Evolutionary conservation across 2,113 vertebrate genomes (phyloP).

Genomic region (Seriola rivoliana): DNA sequence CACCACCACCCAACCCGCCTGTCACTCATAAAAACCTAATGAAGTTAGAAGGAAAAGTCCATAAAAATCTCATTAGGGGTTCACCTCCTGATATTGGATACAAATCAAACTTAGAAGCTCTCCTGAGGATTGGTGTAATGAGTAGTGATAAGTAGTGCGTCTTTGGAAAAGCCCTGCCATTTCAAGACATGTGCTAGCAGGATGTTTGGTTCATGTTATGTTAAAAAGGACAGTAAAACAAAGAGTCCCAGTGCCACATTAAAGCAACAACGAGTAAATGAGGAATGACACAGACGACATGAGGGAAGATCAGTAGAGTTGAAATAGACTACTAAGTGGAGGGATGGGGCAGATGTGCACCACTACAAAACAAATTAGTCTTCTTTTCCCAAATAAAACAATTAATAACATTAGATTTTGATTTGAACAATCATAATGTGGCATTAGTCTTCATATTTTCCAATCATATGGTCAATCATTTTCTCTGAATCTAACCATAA

Average conservation of each 20-base stretch:
- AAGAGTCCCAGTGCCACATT: constrained; percentile 4
- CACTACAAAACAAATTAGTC: background rate
- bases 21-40: constrained; percentile 86
- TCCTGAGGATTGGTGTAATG: constrained; percentile 77
- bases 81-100: constrained; percentile 77
- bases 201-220: constrained; percentile 47
- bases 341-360: background rate
- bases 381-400: background rate
- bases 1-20: background rate
- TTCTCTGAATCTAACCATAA: constrained; percentile 16
- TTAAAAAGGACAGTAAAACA: constrained; percentile 34
- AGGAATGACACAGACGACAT: background rate
- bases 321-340: background rate
- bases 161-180: constrained; percentile 47
- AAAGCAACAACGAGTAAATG: constrained; percentile 12
- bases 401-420: background rate
- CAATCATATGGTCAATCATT: constrained; percentile 2
- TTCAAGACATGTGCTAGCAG: constrained; percentile 41
- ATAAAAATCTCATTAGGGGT: constrained; percentile 82
- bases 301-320: background rate
- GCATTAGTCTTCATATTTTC: background rate
- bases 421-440: background rate
- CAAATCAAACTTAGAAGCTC: constrained; percentile 78
- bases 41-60: constrained; percentile 80
- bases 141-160: constrained; percentile 57